phyloP scores from a whole-genome alignment of 2,888 invertebrate genomes.

The Lutraria lutraria region DNA sequence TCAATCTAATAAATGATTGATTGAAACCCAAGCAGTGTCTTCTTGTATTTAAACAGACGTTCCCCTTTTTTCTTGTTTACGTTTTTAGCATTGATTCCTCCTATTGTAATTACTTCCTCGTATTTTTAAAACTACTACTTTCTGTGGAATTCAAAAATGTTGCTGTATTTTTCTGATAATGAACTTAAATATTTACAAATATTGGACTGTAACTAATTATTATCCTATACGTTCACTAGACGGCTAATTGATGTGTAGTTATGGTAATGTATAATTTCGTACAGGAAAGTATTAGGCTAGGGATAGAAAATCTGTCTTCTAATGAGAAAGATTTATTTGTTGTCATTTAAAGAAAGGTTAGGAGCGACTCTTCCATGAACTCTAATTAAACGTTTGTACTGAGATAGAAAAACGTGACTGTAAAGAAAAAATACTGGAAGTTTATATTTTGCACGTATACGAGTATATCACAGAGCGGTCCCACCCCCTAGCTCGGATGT shows the following conservation, averaged over 20 bases:
- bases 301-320: neutral
- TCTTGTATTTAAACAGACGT: conserved; percentile 5
- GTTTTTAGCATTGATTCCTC: neutral
- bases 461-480: no score
- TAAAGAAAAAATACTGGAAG: no score
- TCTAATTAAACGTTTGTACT: neutral
- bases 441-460: no score
- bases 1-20: conserved; percentile 34
- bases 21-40: conserved; percentile 15
- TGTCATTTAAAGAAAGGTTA: neutral
- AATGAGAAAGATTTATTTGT: conserved; percentile 21
- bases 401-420: neutral
- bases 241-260: neutral
- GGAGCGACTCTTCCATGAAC: neutral
- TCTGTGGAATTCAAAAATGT: neutral
- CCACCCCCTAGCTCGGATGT: no score
- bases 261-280: conserved; percentile 47
- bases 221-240: neutral
- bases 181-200: conserved; percentile 53
- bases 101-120: neutral
- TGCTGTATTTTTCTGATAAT: neutral
- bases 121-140: conserved; percentile 5
- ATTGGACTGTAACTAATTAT: conserved; percentile 44
- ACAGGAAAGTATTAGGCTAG: neutral
- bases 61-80: neutral